Evolutionary conservation across 1,140 invertebrate species (phyloP).

Genomic region (Spodoptera litura): DNA sequence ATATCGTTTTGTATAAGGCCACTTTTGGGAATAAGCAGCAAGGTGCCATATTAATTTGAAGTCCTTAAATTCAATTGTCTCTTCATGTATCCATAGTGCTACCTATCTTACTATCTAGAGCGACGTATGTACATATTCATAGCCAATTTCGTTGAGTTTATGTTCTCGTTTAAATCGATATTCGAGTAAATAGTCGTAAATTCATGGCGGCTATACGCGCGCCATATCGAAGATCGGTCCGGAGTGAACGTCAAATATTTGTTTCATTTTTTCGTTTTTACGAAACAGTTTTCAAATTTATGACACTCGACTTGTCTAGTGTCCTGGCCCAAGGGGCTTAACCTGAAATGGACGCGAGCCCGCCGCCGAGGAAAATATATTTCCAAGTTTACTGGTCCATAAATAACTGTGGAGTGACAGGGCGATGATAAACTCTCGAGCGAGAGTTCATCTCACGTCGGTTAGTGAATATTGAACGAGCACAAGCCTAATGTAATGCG

Average conservation of each 20-base stretch:
- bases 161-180: conserved; percentile 47
- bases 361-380: conserved; percentile 82
- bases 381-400: conserved; percentile 84
- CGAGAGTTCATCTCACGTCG: conserved; percentile 78
- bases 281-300: conserved; percentile 84
- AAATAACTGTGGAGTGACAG: conserved; percentile 84
- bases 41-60: not conserved
- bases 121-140: conserved; percentile 47
- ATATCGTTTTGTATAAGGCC: too few species aligned
- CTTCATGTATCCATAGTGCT: not conserved
- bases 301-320: conserved; percentile 83
- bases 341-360: conserved; percentile 83
- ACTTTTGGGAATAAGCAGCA: too few species aligned
- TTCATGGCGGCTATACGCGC: conserved; percentile 37
- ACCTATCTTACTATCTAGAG: not conserved
- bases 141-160: conserved; percentile 45
- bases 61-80: not conserved
- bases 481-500: conserved; percentile 59
- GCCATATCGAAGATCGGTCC: conserved; percentile 57
- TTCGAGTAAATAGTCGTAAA: conserved; percentile 54
- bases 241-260: conserved; percentile 70
- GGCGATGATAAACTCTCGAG: conserved; percentile 80
- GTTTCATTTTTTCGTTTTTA: conserved; percentile 76
- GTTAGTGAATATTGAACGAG: conserved; percentile 79
- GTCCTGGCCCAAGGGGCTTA: conserved; percentile 80